These are phyloP conservation scores for Drosophila arizonae DNA, from an alignment of 1,140 invertebrate species.

Conservation along the genomic window DNA sequence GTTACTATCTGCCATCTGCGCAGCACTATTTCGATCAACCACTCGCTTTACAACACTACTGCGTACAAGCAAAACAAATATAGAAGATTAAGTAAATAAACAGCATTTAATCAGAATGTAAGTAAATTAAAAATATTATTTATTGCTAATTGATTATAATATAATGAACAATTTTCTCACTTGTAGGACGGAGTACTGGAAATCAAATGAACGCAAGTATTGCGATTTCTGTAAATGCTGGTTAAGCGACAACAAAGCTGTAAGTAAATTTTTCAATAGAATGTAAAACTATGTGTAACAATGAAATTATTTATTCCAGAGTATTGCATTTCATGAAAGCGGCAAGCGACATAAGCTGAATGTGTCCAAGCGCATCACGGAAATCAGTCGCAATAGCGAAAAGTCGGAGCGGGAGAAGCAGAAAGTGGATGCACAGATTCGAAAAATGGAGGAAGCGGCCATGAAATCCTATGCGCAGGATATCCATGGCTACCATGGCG, in stretches of 20 bases:
- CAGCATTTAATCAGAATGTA: constrained; percentile 1
- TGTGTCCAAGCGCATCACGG: constrained; percentile 93
- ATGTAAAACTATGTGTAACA: background rate
- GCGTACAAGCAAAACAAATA: constrained; percentile 1
- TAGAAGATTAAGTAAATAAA: constrained; percentile 46
- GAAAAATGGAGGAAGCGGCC: constrained; percentile 94
- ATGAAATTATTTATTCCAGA: constrained; percentile 84
- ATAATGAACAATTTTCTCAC: background rate
- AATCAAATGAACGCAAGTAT: constrained; percentile 96
- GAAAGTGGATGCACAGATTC: constrained; percentile 91
- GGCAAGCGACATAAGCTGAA: constrained; percentile 97
- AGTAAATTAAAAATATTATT: constrained; percentile 5
- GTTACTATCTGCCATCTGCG: background rate
- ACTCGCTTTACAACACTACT: constrained; percentile 6
- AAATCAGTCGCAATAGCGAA: constrained; percentile 92
- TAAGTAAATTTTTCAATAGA: constrained; percentile 82
- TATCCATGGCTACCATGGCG: constrained; percentile 83
- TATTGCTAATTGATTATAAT: background rate
- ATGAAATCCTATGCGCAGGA: constrained; percentile 93
- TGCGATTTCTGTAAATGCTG: constrained; percentile 99
- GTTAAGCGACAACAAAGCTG: constrained; percentile 98
- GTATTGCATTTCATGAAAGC: constrained; percentile 97
- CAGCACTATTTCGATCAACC: background rate
- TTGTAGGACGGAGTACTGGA: constrained; percentile 97
- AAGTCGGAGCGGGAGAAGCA: constrained; percentile 90